Percentiles rank a stretch among this genome's conserved stretches.
Evolutionary conservation across 2,797 vertebrate species (phyloP).

Genomic region (Neomorphus geoffroyi): DNA sequence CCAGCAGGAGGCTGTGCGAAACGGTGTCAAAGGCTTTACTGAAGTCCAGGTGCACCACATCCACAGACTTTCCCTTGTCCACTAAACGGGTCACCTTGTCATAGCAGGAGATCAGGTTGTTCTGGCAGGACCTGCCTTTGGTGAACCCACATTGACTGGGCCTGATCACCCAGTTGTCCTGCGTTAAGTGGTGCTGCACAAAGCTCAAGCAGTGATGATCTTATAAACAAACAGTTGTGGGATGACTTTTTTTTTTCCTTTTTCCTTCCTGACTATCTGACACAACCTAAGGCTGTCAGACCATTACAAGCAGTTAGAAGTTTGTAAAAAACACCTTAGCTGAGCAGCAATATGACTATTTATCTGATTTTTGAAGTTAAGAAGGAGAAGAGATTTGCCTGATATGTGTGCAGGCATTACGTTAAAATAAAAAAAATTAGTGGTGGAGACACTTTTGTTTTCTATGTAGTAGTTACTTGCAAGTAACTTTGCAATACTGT

Average conservation of each 20-base stretch:
- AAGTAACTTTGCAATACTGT: neutral
- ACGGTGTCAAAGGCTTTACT: too few species aligned
- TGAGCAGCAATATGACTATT: neutral
- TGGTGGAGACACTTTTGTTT: neutral
- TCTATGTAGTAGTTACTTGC: neutral
- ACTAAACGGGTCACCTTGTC: too few species aligned
- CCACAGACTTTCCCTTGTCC: too few species aligned
- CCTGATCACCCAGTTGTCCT: too few species aligned
- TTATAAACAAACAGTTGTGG: neutral
- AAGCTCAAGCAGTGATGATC: neutral
- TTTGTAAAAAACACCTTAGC: neutral
- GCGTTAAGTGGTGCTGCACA: too few species aligned
- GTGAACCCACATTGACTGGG: too few species aligned
- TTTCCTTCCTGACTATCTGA: neutral
- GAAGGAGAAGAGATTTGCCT: neutral
- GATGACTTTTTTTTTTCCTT: neutral
- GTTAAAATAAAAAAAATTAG: neutral
- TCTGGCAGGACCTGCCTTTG: too few species aligned
- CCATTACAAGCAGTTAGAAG: neutral
- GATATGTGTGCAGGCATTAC: neutral
- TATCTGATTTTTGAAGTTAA: neutral
- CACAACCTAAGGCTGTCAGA: neutral
- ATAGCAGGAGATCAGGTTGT: too few species aligned
- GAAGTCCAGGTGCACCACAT: too few species aligned
- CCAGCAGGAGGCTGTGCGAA: too few species aligned